Conservation (phyloP, 2,797 vertebrate species). For the Parauchenoglanis ngamensis region DNA sequence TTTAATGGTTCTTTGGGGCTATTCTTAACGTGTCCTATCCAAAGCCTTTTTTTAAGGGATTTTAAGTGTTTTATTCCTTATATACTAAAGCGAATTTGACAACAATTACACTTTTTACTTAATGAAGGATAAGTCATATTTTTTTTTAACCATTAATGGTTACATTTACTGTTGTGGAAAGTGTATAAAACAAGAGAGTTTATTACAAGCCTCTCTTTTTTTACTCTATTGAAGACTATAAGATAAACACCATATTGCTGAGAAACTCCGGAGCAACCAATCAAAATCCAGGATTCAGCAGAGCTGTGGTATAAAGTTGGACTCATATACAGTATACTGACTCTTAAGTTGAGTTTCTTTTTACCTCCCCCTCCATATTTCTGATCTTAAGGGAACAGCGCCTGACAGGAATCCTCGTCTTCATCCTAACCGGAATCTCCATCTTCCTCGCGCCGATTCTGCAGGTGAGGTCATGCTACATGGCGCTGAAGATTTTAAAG, state of each 20-base stretch:
- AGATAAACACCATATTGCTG: no score
- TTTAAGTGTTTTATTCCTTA: no score
- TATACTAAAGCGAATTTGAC: neutral
- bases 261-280: no score
- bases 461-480: conserved; percentile 77
- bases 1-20: neutral
- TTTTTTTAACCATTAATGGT: no score
- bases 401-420: conserved; percentile 89
- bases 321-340: neutral
- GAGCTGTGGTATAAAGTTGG: neutral
- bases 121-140: neutral
- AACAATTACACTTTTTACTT: neutral
- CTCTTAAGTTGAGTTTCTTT: conserved; percentile 6
- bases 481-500: neutral
- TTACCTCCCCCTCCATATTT: neutral
- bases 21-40: neutral
- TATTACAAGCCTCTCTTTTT: no score
- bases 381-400: conserved; percentile 85
- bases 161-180: neutral
- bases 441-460: conserved; percentile 94
- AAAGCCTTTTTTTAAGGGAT: neutral
- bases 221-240: no score
- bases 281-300: neutral
- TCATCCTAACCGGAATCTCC: conserved; percentile 90
- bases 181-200: no score